phyloP scores from a whole-genome alignment of 2,113 vertebrate species.

The Baryphthengus martii region DNA sequence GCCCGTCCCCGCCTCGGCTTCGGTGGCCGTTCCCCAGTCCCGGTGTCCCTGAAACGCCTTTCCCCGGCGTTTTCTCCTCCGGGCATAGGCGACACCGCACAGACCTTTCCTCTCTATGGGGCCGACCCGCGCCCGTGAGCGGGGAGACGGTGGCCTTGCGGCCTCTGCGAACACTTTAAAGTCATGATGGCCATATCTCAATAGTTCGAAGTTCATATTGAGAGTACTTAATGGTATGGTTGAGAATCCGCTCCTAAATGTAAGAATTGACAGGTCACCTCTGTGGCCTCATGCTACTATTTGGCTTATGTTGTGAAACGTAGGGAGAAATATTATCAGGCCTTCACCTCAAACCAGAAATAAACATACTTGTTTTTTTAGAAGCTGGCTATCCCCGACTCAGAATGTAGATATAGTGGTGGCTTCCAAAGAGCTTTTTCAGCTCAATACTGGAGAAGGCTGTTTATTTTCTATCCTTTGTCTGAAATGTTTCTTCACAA shows the following conservation, averaged over 20 bases:
- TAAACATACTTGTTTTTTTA: fast-evolving
- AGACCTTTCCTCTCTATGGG: fast-evolving
- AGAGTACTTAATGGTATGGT: fast-evolving
- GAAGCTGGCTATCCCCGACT: fast-evolving
- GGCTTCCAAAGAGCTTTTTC: fast-evolving
- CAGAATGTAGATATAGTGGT: fast-evolving
- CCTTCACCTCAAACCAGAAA: fast-evolving
- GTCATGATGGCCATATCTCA: fast-evolving
- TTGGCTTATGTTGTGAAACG: fast-evolving
- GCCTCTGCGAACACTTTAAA: fast-evolving
- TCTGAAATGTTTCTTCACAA: background rate
- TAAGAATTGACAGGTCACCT: fast-evolving
- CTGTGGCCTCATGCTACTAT: fast-evolving
- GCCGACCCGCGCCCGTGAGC: fast-evolving
- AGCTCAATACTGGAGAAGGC: fast-evolving
- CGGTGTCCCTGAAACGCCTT: fast-evolving
- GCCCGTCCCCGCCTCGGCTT: too few relatives aligned
- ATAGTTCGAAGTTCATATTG: fast-evolving
- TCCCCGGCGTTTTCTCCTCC: fast-evolving
- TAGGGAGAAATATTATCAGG: fast-evolving
- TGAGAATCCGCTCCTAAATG: fast-evolving
- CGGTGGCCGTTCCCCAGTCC: fast-evolving
- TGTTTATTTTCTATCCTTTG: background rate
- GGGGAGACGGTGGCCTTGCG: fast-evolving
- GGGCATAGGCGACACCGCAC: fast-evolving